Evolutionary conservation across 2,113 vertebrate species (phyloP).

Genomic region (Thalassoma bifasciatum): DNA sequence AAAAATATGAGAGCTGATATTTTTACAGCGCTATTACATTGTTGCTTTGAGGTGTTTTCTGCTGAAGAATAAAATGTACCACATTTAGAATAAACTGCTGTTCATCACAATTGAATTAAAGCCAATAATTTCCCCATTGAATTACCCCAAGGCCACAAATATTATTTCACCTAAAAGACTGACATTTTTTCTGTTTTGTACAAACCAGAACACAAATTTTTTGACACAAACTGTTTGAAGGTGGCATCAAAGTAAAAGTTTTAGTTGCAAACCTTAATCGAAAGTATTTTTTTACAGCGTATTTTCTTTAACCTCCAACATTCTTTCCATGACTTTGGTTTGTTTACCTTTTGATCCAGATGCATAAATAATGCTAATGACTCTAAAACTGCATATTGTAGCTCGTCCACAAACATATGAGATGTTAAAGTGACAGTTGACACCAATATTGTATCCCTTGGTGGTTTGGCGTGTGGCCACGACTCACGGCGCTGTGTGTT

Average conservation of each 20-base stretch:
- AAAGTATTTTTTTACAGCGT: neutral
- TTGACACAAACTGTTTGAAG: neutral
- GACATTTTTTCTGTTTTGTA: too few species aligned
- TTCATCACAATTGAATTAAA: too few species aligned
- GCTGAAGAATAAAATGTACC: too few species aligned
- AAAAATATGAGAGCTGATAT: too few species aligned
- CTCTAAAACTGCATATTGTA: conserved; percentile 5
- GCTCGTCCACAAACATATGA: conserved; percentile 17
- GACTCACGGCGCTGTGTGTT: conserved; percentile 61
- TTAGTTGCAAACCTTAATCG: neutral
- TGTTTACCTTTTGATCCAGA: conserved; percentile 28
- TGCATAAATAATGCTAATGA: conserved; percentile 8
- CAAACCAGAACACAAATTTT: too few species aligned
- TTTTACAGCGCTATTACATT: too few species aligned
- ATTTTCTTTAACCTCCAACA: neutral
- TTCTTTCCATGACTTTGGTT: neutral
- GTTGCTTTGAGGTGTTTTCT: too few species aligned
- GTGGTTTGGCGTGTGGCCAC: conserved; percentile 72
- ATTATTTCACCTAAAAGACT: too few species aligned
- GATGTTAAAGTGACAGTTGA: conserved; percentile 61
- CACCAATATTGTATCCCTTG: conserved; percentile 67
- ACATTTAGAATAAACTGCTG: too few species aligned
- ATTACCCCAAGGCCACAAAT: too few species aligned
- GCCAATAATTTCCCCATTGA: too few species aligned
- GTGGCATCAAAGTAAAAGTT: neutral